A percentile compares a stretch with the other conserved stretches of the same genome.
Conservation (phyloP, 2,113 vertebrate species). For the Stegostoma tigrinum region DNA sequence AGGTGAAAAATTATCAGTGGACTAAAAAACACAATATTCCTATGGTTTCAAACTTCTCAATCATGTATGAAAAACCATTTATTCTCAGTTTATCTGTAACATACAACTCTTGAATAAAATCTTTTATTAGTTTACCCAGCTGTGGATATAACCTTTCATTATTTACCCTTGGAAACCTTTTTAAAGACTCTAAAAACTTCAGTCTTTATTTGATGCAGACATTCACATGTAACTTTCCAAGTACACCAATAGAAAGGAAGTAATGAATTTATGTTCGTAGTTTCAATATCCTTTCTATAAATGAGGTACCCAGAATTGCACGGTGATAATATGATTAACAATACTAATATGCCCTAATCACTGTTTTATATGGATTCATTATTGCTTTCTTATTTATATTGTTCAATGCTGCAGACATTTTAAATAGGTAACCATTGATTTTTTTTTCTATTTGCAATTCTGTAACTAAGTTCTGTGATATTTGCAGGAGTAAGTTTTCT, state of each 20-base stretch:
- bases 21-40: neutral
- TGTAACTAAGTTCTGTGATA: neutral
- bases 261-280: neutral
- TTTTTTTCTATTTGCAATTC: neutral
- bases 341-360: neutral
- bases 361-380: neutral
- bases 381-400: neutral
- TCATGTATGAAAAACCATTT: neutral
- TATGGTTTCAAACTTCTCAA: neutral
- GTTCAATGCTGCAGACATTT: neutral
- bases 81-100: neutral
- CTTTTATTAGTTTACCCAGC: neutral
- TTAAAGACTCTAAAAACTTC: neutral
- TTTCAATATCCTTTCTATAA: neutral
- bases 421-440: neutral
- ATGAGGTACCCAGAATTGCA: neutral
- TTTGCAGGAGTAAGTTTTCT: neutral
- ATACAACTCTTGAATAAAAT: neutral
- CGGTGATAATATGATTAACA: neutral
- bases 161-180: neutral
- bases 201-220: neutral
- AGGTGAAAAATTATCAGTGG: neutral
- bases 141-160: neutral
- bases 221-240: neutral
- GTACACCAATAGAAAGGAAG: neutral